Conservation (phyloP, 2,113 vertebrate genomes). For the Colinus virginianus region DNA sequence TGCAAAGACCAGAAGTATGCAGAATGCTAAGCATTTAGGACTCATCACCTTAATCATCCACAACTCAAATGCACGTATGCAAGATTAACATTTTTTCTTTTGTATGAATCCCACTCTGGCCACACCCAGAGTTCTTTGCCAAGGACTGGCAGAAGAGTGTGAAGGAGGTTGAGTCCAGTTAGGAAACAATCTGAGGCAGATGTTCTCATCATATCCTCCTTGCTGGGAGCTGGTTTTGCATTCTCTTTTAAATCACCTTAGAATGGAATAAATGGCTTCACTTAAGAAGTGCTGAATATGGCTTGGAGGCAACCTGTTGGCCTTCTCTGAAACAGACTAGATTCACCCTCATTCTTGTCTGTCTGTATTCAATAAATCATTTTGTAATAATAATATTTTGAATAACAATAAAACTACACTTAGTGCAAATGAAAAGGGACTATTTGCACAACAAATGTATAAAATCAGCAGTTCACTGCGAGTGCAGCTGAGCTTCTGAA, state of each 20-base stretch:
- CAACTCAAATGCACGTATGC: neutral
- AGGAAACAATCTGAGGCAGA: neutral
- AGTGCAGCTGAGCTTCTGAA: neutral
- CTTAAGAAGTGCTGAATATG: neutral
- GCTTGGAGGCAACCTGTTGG: neutral
- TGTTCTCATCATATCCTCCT: neutral
- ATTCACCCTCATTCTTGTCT: neutral
- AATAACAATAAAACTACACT: neutral
- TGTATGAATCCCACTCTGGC: neutral
- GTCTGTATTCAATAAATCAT: neutral
- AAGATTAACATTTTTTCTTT: neutral
- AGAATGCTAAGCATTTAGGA: neutral
- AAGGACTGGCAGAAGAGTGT: neutral
- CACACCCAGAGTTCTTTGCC: neutral
- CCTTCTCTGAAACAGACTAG: neutral
- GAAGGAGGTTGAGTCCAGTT: neutral
- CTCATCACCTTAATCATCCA: neutral
- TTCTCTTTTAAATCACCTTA: neutral
- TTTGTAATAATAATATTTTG: neutral
- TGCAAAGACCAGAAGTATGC: neutral
- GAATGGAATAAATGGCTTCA: neutral
- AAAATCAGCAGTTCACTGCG: neutral
- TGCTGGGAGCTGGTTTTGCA: neutral
- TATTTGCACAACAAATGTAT: neutral
- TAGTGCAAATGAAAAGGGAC: neutral